Percentiles rank a stretch among this genome's conserved stretches.
Conservation (phyloP, 2,797 vertebrate genomes). For the Garrulus glandarius region DNA sequence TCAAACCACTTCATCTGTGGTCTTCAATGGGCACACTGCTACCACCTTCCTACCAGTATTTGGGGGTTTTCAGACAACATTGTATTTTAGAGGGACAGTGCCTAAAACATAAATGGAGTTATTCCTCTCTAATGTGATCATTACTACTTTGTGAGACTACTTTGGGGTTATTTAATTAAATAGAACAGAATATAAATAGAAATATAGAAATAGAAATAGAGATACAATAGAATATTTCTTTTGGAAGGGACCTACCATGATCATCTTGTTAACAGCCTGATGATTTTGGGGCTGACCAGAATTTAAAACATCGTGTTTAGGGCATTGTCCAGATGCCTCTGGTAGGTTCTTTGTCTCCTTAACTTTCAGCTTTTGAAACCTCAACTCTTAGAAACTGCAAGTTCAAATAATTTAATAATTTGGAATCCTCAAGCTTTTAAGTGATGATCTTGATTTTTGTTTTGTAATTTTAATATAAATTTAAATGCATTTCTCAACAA, state of each 20-base stretch:
- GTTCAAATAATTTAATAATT: not conserved
- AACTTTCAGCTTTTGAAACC: not conserved
- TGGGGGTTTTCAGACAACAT: not conserved
- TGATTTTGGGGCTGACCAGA: not conserved
- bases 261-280: not conserved
- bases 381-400: not conserved
- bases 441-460: not conserved
- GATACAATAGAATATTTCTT: not conserved
- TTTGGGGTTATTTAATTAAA: not conserved
- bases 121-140: not conserved
- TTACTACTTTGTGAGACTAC: not conserved
- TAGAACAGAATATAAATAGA: not conserved
- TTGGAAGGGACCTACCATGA: not conserved
- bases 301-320: not conserved
- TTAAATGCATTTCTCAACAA: not conserved
- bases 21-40: not conserved
- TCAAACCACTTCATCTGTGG: not conserved
- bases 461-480: not conserved
- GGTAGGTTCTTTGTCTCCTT: not conserved
- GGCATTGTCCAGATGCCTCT: not conserved
- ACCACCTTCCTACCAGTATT: too few species aligned
- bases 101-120: not conserved
- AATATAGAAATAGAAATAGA: not conserved
- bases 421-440: not conserved
- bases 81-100: not conserved